Evolutionary conservation across 2,113 vertebrate genomes (phyloP), one percentile per base, ranked within the genome.

Genomic region (Delphinapterus leucas): DNA sequence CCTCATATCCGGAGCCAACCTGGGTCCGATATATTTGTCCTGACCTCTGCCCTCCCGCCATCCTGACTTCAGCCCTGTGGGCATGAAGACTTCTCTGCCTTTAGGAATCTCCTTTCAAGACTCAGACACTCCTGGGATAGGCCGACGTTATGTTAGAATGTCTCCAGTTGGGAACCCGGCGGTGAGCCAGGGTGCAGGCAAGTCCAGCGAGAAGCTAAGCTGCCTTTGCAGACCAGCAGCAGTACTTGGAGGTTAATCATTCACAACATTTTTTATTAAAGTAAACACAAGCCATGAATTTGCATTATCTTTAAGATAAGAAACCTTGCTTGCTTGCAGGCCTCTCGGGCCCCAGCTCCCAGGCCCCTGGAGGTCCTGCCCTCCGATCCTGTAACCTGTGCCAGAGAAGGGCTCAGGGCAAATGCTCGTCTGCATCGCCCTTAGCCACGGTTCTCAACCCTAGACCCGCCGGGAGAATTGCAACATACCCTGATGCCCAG

Each of bases 241-340:
- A n/a, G 28, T 38, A 55, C 55, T 61, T 53, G 44, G 82, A 61
- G 61, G 55, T 73, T 81, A 88, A 71, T 74, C 77, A 76, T 80
- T 95, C 47, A 67, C 53, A 61, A 53, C 20, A 36, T 33, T 87
- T 92, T 94, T 91, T 80, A 91, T 92, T 88, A 85, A 96, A 81
- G 28, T 88, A 90, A 94, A 41, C 8, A 41, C 53, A 41, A 85
- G 47, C 55, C 60, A 33, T 58, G 38, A 60, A 73, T 88, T 80
- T 88, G 58, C 53, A 33, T 95, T 95, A n/a, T 95, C 92, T 95
- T 94, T 70, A 77, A 96, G 70, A 84, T 88, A 49, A 79, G 68
- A 76, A 90, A 44, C 41, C 10, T 84, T 77, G 41, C 89, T 91
- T 67, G 55, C 26, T 63, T 55, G 47, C 38, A 33, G 47, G 70